phyloP scores from a whole-genome alignment of 2,888 invertebrate species.

The Cheilosia soror region DNA sequence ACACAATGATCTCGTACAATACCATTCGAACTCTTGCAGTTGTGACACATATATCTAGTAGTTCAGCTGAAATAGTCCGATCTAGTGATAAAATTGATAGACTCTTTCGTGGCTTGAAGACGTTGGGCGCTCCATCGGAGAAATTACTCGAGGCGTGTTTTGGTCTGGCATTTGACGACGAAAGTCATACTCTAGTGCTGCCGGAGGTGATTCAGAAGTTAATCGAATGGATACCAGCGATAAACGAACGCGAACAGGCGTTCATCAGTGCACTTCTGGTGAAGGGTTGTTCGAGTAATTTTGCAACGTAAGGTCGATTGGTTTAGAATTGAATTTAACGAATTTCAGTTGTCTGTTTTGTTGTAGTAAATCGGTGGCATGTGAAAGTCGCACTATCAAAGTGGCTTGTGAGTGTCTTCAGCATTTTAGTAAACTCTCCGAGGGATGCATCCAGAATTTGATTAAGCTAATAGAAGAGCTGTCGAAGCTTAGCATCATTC shows the following conservation, averaged over 20 bases:
- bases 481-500: constrained; percentile 85
- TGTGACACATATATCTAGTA: constrained; percentile 79
- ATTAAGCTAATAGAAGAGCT: constrained; percentile 85
- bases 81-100: constrained; percentile 79
- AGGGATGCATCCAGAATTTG: constrained; percentile 84
- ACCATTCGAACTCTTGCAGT: constrained; percentile 80
- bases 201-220: constrained; percentile 84
- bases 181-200: constrained; percentile 80
- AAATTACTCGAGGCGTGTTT: constrained; percentile 84
- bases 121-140: constrained; percentile 84
- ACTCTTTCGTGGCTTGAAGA: constrained; percentile 81
- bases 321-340: not conserved
- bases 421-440: constrained; percentile 82
- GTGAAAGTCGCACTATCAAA: constrained; percentile 84
- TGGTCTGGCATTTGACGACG: constrained; percentile 83
- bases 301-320: constrained; percentile 81
- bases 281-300: constrained; percentile 84
- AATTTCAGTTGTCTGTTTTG: not conserved
- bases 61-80: constrained; percentile 78
- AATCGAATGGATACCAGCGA: constrained; percentile 85
- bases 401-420: constrained; percentile 84
- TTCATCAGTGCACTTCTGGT: constrained; percentile 82
- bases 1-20: constrained; percentile 79
- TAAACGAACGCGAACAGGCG: constrained; percentile 82
- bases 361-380: constrained; percentile 85